Percentiles rank a stretch among this genome's conserved stretches.
phyloP scores from a whole-genome alignment of 1,140 invertebrate genomes.

The Sycophila sp. region DNA sequence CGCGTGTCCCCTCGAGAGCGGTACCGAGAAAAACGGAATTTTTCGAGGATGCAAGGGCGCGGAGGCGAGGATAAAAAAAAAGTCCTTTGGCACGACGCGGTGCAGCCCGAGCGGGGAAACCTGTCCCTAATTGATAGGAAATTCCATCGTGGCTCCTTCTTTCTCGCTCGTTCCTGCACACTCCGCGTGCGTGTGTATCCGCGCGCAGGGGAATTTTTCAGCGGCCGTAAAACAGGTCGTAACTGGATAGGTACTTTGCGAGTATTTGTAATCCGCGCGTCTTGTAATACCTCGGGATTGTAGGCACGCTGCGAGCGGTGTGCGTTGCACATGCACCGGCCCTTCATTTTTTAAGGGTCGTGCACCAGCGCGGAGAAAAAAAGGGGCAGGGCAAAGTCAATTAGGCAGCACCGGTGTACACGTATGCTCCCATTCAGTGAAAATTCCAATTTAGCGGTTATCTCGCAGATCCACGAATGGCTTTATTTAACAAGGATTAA shows the following conservation, averaged over 20 bases:
- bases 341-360: slow-evolving; percentile 19
- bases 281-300: slow-evolving; percentile 34
- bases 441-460: slow-evolving; percentile 12
- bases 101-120: slow-evolving; percentile 48
- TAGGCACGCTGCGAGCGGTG: too few relatives aligned
- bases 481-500: neutral
- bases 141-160: slow-evolving; percentile 49
- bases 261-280: slow-evolving; percentile 55
- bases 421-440: neutral
- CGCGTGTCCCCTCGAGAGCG: neutral
- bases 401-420: slow-evolving; percentile 23
- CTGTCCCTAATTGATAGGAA: slow-evolving; percentile 65
- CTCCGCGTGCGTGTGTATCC: neutral
- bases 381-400: slow-evolving; percentile 15
- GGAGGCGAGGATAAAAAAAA: slow-evolving; percentile 30
- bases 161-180: neutral
- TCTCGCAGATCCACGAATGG: slow-evolving; percentile 26
- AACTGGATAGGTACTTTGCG: slow-evolving; percentile 55
- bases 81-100: slow-evolving; percentile 14
- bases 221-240: slow-evolving; percentile 53
- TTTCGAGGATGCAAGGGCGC: slow-evolving; percentile 7
- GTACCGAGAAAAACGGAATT: slow-evolving; percentile 19
- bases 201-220: slow-evolving; percentile 55
- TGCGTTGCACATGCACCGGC: neutral
- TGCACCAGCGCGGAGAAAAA: neutral